Conservation (phyloP, 2,888 invertebrate genomes). For the Pecten maximus region DNA sequence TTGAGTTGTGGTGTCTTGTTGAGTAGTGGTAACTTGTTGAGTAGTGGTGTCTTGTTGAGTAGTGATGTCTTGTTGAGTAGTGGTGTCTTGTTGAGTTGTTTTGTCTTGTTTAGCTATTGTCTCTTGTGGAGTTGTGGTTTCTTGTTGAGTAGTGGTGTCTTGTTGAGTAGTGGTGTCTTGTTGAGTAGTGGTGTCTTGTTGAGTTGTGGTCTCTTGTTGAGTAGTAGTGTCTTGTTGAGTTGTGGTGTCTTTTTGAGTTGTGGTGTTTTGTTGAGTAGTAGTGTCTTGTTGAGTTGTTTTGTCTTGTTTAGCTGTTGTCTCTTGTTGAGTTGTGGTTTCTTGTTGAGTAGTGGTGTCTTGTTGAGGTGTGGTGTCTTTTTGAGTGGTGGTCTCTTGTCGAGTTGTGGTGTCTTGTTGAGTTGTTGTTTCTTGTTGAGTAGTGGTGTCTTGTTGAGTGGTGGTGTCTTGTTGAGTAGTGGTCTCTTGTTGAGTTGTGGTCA, state of each 20-base stretch:
- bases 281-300: background rate
- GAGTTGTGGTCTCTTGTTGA: background rate
- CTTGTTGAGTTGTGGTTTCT: background rate
- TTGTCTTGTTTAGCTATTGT: too few relatives aligned
- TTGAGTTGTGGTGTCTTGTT: background rate
- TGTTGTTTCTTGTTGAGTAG: background rate
- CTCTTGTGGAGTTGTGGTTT: background rate
- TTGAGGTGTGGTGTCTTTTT: background rate
- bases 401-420: background rate
- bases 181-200: background rate
- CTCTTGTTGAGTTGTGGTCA: background rate
- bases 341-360: background rate
- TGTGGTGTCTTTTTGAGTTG: background rate
- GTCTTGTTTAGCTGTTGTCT: background rate
- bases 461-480: background rate
- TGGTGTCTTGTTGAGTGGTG: background rate
- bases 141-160: background rate
- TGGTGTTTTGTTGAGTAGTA: background rate
- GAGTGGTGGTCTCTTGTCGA: background rate
- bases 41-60: background rate
- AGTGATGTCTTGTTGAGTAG: background rate
- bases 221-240: background rate
- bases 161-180: background rate
- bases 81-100: background rate
- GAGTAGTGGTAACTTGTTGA: background rate